Conservation (phyloP, 1,140 invertebrate species). For the Lysiphlebus fabarum region DNA sequence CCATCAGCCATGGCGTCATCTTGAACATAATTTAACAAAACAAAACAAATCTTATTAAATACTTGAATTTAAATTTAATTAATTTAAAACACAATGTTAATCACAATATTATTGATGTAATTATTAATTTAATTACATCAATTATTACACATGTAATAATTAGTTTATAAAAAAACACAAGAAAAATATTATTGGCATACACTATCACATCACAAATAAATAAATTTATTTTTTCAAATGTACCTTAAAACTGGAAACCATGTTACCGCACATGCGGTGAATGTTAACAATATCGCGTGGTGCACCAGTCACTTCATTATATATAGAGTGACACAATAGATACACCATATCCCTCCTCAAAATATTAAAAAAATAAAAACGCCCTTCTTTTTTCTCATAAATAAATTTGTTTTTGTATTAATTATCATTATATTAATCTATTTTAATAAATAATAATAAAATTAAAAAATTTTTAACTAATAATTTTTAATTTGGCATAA, state of each 20-base stretch:
- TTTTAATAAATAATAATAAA: no score
- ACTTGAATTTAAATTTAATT: no score
- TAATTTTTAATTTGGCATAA: no score
- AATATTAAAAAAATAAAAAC: no score
- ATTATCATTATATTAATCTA: no score
- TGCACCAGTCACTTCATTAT: slow-evolving; percentile 42
- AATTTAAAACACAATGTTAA: no score
- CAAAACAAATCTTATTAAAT: not conserved
- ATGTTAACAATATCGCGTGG: slow-evolving; percentile 51
- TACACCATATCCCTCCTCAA: slow-evolving; percentile 4
- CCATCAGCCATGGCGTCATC: slow-evolving; percentile 55
- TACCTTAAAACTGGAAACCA: slow-evolving; percentile 55
- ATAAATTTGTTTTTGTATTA: slow-evolving; percentile 32
- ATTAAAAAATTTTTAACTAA: no score
- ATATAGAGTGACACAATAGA: slow-evolving; percentile 53
- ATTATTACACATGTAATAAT: no score
- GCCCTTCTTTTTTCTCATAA: slow-evolving; percentile 21
- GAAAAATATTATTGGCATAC: not conserved
- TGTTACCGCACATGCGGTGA: slow-evolving; percentile 55
- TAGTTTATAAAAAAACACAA: not conserved
- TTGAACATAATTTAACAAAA: slow-evolving; percentile 33
- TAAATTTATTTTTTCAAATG: slow-evolving; percentile 7
- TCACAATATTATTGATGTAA: no score
- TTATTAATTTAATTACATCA: no score
- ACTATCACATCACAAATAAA: slow-evolving; percentile 14